A percentile compares a stretch with the other conserved stretches of the same genome.
phyloP scores from a whole-genome alignment of 2,888 invertebrate species.

The Bellardia pandia region DNA sequence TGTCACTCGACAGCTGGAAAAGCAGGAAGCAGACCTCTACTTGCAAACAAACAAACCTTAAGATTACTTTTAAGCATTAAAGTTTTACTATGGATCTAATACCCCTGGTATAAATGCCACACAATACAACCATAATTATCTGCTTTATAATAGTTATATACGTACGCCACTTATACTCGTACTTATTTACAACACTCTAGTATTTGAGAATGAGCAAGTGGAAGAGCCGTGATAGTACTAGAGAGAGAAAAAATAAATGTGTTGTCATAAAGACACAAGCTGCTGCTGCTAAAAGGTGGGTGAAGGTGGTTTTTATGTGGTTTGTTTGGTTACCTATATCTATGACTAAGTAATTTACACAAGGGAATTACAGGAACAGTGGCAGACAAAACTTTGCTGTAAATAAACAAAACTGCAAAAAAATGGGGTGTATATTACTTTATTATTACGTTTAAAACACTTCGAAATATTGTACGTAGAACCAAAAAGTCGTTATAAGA shows the following conservation, averaged over 20 bases:
- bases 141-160: slow-evolving; percentile 7
- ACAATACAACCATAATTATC: slow-evolving; percentile 30
- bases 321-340: slow-evolving; percentile 7
- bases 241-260: neutral
- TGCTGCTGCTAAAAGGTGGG: neutral
- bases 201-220: neutral
- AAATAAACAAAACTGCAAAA: neutral
- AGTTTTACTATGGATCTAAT: neutral
- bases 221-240: neutral
- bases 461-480: too few species aligned
- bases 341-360: neutral
- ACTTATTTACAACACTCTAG: neutral
- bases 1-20: neutral
- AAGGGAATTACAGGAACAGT: neutral
- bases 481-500: too few species aligned
- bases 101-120: neutral
- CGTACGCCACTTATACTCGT: neutral
- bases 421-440: too few species aligned
- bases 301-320: neutral
- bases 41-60: neutral
- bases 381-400: neutral
- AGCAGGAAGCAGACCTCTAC: too few species aligned
- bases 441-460: too few species aligned
- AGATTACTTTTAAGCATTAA: neutral
- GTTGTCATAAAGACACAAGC: neutral